Base-by-base conservation (phyloP, 2,797 vertebrate species). In the Pangasius krempfi region DNA sequence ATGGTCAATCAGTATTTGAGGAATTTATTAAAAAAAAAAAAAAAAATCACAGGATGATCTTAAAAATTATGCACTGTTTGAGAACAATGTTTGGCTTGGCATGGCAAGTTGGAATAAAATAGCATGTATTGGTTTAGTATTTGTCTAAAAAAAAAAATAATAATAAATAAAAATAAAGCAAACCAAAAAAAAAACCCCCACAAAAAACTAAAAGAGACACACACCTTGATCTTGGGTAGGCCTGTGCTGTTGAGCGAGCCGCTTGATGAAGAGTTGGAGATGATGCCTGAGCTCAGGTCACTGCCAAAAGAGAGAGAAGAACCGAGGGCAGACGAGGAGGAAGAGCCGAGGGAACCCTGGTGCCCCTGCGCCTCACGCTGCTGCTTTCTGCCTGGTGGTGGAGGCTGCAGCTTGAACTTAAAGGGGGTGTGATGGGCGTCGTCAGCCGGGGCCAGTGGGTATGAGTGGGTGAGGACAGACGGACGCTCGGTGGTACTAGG, bases 321-420 rank as follows among this genome's bases (percentile, higher is more conserved):
- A 88, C 96, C 95, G 8, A 96, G 92, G 44, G 95, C 95, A 0
- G 96, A 96, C 5, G 95, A 95, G 5, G 96, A 96, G n/a, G 95
- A 94, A 0, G 94, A 96, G 86, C 96, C 96, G 86, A 96, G 92
- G 0, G 95, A 96, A 91, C 95, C 92, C 92, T 95, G 95, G 75
- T 95, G 80, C 86, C 91, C 80, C 87, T 91, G 92, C 25, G 88
- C 90, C 0, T 96, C 96, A 2, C 96, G 94, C 47, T 98, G 94
- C 47, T 98, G 96, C 92, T 97, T 97, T 50, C 96, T 95, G 68
- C 98, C 98, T 50, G 96, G 94, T 0, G 98, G 98, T 0, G 98
- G 98, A 0, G 98, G 97, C 95, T 98, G 97, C 90, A 98, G 95
- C 94, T 98, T 98, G 93, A 98, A 98, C 93, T 98, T 98, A 94